A percentile compares a stretch with the other conserved stretches of the same genome.
These are phyloP conservation scores for Bombyx mori DNA, from an alignment of 1,140 invertebrate genomes.

Conservation along the genomic window ASM3026992v2 NC_085123.1:10960001-10960500, in stretches of 20 bases:
- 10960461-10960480: conserved; percentile 11
- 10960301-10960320: conserved; percentile 24
- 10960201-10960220: conserved; percentile 39
- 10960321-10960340: conserved; percentile 16
- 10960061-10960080: conserved; percentile 14
- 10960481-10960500: conserved; percentile 29
- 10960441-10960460: conserved; percentile 18
- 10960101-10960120: conserved; percentile 21
- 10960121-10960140: conserved; percentile 38
- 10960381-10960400: conserved; percentile 16
- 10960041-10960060: conserved; percentile 17
- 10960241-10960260: conserved; percentile 27
- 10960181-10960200: conserved; percentile 41
- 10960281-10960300: conserved; percentile 25
- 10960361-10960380: conserved; percentile 20
- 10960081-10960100: conserved; percentile 8
- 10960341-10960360: conserved; percentile 28
- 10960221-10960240: conserved; percentile 30
- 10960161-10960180: conserved; percentile 27
- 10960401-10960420: conserved; percentile 19
- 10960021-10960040: conserved; percentile 20
- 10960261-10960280: conserved; percentile 30
- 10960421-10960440: conserved; percentile 29
- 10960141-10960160: conserved; percentile 23
- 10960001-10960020: conserved; percentile 21